Conservation (phyloP, 2,113 vertebrate genomes). For the Donacobius atricapilla region DNA sequence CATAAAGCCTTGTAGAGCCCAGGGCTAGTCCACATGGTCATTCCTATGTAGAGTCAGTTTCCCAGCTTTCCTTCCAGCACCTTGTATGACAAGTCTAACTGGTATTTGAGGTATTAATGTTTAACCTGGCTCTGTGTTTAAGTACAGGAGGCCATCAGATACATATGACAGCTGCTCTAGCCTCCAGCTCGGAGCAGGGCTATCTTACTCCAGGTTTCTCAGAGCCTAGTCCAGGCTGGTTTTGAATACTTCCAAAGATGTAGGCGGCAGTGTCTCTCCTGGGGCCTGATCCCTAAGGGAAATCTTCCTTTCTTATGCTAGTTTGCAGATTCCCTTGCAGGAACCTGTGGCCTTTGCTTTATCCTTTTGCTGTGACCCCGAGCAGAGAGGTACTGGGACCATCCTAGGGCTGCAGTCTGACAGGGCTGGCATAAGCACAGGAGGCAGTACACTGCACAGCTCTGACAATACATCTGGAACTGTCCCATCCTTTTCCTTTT, state of each 20-base stretch:
- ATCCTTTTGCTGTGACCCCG: background rate
- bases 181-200: background rate
- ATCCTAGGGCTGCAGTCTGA: rapidly evolving
- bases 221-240: background rate
- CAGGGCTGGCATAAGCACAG: background rate
- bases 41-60: background rate
- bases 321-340: background rate
- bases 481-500: background rate
- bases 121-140: background rate
- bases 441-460: background rate
- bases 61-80: background rate
- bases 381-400: background rate
- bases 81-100: background rate
- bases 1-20: background rate
- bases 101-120: background rate
- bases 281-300: background rate
- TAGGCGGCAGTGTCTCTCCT: background rate
- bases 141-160: background rate
- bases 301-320: background rate
- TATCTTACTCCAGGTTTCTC: background rate
- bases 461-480: rapidly evolving
- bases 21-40: background rate
- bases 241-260: background rate
- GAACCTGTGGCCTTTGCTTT: background rate
- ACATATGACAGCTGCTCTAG: background rate